These are phyloP conservation scores for Pseudorhiza aurosa DNA, from an alignment of 30 jellyfish, hydroid and myxozoan species.

Conservation along the genomic window DNA sequence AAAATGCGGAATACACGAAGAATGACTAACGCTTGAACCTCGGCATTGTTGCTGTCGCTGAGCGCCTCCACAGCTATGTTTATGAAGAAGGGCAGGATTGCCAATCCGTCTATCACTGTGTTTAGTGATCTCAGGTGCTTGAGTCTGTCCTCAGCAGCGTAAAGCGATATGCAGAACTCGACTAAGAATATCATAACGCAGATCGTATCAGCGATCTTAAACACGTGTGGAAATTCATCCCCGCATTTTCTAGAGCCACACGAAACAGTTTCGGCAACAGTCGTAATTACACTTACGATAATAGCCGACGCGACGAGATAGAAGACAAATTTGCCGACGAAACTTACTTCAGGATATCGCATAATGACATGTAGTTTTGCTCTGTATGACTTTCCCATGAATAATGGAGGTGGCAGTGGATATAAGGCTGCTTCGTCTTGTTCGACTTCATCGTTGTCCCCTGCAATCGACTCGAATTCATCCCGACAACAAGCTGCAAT, in stretches of 20 bases:
- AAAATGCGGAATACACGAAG: constrained; percentile 78
- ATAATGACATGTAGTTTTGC: constrained; percentile 54
- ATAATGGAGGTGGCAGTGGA: constrained; percentile 34
- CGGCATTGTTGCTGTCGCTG: constrained; percentile 49
- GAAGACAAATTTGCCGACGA: constrained; percentile 61
- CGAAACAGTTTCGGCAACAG: constrained; percentile 80
- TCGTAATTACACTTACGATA: constrained; percentile 67
- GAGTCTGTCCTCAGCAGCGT: constrained; percentile 66
- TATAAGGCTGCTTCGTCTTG: constrained; percentile 18
- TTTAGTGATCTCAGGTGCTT: constrained; percentile 63
- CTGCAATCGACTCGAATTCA: constrained; percentile 52
- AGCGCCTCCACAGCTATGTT: constrained; percentile 51
- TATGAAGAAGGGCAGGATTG: constrained; percentile 74
- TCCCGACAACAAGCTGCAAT: constrained; percentile 79
- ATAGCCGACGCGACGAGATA: constrained; percentile 77
- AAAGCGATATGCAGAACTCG: constrained; percentile 62
- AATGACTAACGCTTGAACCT: constrained; percentile 68
- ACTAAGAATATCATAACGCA: constrained; percentile 63
- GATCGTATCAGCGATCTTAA: constrained; percentile 58
- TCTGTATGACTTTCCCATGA: constrained; percentile 30
- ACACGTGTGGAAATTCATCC: constrained; percentile 49
- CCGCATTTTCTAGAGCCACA: constrained; percentile 77
- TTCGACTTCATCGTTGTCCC: not conserved
- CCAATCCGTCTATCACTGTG: constrained; percentile 66
- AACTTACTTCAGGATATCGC: constrained; percentile 55